Base-by-base conservation (phyloP, 1,140 invertebrate species). In the Drosophila kepulauana region DNA sequence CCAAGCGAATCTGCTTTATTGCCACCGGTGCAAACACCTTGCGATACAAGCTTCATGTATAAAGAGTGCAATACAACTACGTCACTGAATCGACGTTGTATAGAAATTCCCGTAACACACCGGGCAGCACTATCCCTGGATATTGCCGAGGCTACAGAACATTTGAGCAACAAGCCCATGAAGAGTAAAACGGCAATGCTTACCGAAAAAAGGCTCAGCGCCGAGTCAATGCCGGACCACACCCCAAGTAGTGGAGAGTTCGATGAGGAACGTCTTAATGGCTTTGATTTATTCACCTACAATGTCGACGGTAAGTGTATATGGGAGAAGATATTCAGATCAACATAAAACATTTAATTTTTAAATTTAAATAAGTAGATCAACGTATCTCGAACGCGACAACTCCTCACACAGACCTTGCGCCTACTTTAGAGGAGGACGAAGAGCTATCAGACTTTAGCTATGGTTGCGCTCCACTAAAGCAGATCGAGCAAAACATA, bases 401-500 rank as follows among this genome's bases (percentile, higher is more conserved):
- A 13, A 92, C 93, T 8, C 93, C 93, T 2, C 91, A 92, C 57
- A 85, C 93, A 7, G 93, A 94, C 81, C 72, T 94, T 45, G 93
- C 92, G 88, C 94, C 89, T 91, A 95, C 78, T 82, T 88, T 95
- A 1, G 95, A 95, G 86, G 95, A 95, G 82, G 95, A 95, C 76
- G 95, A 95, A 79, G 94, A 93, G 78, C 93, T 94, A 35, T 94
- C 94, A 59, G 94, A 93, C 46, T 79, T 92, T 10, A 91, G 91
- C 59, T 92, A 89, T 20, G 82, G 87, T 25, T 88, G 91, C 48
- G 88, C 84, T 6, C 91, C 91, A 56, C 91, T 95, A n/a, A 93
- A 94, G 66, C 95, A 95, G 92, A 95, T 95, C 56, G 95, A 95
- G 92, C 94, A 95, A 81, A 88, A 91, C 25, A 95, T 95, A 64